phyloP scores from a whole-genome alignment of 2,888 invertebrate species.

The Tachina fera region DNA sequence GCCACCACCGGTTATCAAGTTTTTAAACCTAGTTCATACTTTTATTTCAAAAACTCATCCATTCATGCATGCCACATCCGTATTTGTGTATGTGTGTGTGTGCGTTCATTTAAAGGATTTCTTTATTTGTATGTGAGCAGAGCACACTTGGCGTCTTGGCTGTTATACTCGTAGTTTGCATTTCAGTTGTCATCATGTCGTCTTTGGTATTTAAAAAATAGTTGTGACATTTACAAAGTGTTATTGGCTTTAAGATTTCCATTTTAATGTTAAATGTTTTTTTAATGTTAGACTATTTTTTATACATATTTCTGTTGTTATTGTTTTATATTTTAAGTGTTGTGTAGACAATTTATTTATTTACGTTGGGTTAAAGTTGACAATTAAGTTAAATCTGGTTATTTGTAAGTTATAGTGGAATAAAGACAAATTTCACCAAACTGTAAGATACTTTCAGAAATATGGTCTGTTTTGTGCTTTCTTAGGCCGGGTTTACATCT shows the following conservation, averaged over 20 bases:
- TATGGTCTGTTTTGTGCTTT: too few relatives aligned
- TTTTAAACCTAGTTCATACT: slow-evolving; percentile 63
- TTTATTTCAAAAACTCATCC: slow-evolving; percentile 45
- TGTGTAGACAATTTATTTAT: slow-evolving; percentile 32
- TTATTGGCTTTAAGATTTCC: slow-evolving; percentile 75
- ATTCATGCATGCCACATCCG: not conserved
- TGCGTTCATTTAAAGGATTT: slow-evolving; percentile 5
- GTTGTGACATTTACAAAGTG: slow-evolving; percentile 81
- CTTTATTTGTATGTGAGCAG: slow-evolving; percentile 27
- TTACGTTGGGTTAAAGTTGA: not conserved
- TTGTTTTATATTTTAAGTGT: slow-evolving; percentile 1
- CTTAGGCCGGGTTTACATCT: too few relatives aligned
- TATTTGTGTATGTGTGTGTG: not conserved
- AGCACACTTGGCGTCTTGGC: slow-evolving; percentile 60
- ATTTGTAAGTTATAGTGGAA: too few relatives aligned
- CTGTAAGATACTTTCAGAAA: not conserved
- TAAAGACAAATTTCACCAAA: not conserved
- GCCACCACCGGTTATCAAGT: slow-evolving; percentile 67
- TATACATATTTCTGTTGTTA: not conserved
- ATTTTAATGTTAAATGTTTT: slow-evolving; percentile 66
- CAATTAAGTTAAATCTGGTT: slow-evolving; percentile 7
- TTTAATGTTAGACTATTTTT: slow-evolving; percentile 29
- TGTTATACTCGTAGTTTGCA: slow-evolving; percentile 67
- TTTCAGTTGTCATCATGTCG: slow-evolving; percentile 80
- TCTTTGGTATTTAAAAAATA: slow-evolving; percentile 81